Percentiles rank a stretch among this genome's conserved stretches.
Conservation (phyloP, 2,113 vertebrate species). For the Tragulus kanchil region DNA sequence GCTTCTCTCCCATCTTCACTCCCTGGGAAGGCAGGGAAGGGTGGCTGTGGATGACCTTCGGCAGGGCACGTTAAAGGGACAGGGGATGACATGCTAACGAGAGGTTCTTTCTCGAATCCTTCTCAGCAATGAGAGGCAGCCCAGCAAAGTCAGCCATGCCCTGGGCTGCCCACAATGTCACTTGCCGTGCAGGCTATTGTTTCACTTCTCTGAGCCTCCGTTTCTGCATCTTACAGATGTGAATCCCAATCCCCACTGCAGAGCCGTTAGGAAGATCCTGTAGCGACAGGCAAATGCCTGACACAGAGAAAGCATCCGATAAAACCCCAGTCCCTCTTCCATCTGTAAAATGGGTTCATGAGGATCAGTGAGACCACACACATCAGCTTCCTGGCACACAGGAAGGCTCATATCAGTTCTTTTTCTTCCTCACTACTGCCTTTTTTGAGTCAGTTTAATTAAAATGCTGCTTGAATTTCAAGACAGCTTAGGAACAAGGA, state of each 20-base stretch:
- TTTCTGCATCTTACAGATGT: background rate
- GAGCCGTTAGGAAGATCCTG: background rate
- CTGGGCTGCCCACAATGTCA: rapidly evolving
- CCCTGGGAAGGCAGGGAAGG: background rate
- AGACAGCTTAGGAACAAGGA: constrained; percentile 5
- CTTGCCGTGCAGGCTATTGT: background rate
- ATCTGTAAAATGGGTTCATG: background rate
- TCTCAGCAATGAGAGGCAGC: background rate
- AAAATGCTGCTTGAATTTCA: constrained; percentile 12
- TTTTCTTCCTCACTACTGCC: background rate
- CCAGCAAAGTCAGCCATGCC: background rate
- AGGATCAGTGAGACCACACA: background rate
- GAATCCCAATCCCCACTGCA: background rate
- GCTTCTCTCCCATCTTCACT: too few relatives aligned
- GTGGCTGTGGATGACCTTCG: rapidly evolving
- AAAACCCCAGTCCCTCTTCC: background rate
- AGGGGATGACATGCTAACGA: background rate
- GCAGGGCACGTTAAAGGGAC: background rate
- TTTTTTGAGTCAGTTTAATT: background rate
- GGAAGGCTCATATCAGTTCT: background rate
- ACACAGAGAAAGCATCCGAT: background rate
- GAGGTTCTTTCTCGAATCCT: background rate
- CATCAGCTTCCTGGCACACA: background rate
- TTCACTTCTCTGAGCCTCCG: background rate
- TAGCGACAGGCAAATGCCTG: background rate